Percentiles rank a stretch among this genome's conserved stretches.
Conservation (phyloP, 2,113 vertebrate species). For the Smithornis capensis region DNA sequence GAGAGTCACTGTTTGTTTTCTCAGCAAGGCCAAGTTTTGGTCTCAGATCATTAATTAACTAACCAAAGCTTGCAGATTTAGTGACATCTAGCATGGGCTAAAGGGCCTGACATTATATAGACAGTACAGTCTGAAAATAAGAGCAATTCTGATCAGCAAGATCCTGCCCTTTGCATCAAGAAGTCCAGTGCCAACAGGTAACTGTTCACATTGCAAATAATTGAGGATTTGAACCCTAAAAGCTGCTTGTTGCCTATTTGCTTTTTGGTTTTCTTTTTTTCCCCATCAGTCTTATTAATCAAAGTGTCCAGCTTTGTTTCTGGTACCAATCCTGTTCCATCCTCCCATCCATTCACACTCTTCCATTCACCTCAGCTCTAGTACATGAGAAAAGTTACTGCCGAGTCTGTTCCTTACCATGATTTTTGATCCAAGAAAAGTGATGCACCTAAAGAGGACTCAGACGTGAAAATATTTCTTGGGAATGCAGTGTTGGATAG, state of each 20-base stretch:
- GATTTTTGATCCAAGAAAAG: background rate
- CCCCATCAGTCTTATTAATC: too few relatives aligned
- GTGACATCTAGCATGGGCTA: background rate
- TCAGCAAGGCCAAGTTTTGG: background rate
- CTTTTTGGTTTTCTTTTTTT: rapidly evolving
- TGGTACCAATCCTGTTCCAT: background rate
- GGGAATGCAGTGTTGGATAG: background rate
- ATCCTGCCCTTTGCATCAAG: background rate
- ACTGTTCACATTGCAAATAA: background rate
- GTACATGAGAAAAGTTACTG: background rate
- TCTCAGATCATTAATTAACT: background rate
- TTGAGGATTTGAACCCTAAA: background rate
- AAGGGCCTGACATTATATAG: background rate
- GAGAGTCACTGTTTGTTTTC: background rate
- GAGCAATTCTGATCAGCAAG: background rate
- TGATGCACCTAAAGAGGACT: background rate
- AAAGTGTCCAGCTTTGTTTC: background rate
- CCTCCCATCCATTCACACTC: background rate
- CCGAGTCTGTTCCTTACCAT: background rate
- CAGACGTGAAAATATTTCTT: background rate
- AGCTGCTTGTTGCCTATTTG: background rate
- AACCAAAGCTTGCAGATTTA: background rate
- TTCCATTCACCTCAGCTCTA: background rate
- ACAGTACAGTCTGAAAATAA: background rate
- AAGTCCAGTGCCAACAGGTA: background rate